Evolutionary conservation across 2,888 invertebrate species (phyloP), one percentile per base, ranked within the genome.

Genomic region (Caenorhabditis auriculariae): DNA sequence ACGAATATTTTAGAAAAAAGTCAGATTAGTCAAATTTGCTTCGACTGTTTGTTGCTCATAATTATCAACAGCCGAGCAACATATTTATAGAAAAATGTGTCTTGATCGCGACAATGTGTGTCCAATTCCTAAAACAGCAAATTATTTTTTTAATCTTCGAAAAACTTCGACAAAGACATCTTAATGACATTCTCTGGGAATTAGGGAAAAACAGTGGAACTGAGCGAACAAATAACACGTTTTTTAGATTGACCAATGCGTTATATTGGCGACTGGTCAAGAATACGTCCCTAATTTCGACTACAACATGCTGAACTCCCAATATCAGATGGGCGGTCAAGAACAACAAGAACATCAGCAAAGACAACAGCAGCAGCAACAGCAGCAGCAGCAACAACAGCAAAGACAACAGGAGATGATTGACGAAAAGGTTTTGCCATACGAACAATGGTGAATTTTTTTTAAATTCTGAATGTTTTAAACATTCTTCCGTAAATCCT

Each of bases 271-370:
- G 17, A 35, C 64, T 1, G 62, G 63, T 19, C 66, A 65, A 35
- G 74, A 73, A 4, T 75, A 73, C 55, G 56, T 64, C 50, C 60
- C 72, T 9, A 71, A 62, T 49, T 75, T 69, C 47, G 75, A 75
- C 51, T 73, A 68, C 47, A 44, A 59, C 21, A 57, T 63, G 60
- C 49, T 69, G 38, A 57, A 58, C 24, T 49, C 54, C 17, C 60
- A 54, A 19, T 65, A 71, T 23, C 60, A 55, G 24, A 57, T 68
- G 67, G 47, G 37, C 12, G 37, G 28, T 19, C 29, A 48, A 6
- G 60, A 59, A 4, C 54, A 50, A 24, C 37, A 49, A 15, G 37
- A 49, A 12, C 49, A 49, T 4, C 37, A 39, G n/a, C 50, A 50
- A 12, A 28, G 35, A 35, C 19, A 52, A 46, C 44, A 57, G 23